phyloP scores from a whole-genome alignment of 1,140 invertebrate genomes.

The Meloidogyne floridensis region DNA sequence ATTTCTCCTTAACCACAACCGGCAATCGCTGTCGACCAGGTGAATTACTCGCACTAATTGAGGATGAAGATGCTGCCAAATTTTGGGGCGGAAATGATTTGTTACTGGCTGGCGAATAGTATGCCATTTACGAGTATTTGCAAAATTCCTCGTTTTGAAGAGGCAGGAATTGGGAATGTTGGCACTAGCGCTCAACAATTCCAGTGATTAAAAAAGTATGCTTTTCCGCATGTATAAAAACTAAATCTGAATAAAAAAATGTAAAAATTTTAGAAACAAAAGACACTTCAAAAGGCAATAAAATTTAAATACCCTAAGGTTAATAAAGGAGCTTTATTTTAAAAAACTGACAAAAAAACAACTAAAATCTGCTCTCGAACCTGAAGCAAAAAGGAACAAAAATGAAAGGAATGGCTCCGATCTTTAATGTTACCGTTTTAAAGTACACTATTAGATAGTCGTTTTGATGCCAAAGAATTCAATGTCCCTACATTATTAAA shows the following conservation, averaged over 20 bases:
- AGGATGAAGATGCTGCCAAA: conserved; percentile 2
- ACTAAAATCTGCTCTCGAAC: too few species aligned
- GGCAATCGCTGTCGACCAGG: not conserved
- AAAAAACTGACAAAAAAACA: too few species aligned
- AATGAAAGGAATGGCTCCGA: too few species aligned
- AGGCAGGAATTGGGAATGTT: conserved; percentile 8
- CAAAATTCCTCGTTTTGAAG: not conserved
- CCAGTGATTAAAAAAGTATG: not conserved
- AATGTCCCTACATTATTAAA: too few species aligned
- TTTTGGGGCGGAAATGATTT: conserved; percentile 6
- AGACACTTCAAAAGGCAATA: not conserved
- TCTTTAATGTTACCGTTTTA: too few species aligned
- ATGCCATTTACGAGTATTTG: not conserved
- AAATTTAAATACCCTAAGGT: not conserved
- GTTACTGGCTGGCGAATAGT: conserved; percentile 5
- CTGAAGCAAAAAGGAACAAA: too few species aligned
- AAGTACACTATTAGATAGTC: too few species aligned
- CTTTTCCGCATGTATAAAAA: not conserved
- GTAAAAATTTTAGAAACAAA: not conserved
- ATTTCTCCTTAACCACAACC: not conserved
- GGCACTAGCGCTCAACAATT: conserved; percentile 6
- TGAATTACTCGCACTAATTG: not conserved
- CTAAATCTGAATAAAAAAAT: not conserved
- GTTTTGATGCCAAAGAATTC: too few species aligned
- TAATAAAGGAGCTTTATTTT: too few species aligned